Conservation (phyloP, 1,140 invertebrate species). For the Bilobella aurantiaca region DNA sequence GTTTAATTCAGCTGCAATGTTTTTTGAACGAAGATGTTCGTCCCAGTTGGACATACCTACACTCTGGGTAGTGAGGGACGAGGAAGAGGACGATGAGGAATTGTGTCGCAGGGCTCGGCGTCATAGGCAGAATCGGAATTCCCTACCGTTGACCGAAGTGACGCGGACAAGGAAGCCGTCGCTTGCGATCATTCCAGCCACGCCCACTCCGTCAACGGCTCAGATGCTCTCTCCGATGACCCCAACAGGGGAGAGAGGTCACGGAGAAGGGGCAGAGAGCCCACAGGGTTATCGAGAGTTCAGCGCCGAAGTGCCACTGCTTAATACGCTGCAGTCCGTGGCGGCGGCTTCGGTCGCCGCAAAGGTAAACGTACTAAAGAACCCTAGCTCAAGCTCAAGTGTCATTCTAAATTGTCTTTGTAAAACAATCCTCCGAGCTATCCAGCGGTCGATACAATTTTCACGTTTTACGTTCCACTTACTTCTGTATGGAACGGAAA, state of each 20-base stretch:
- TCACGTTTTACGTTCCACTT: too few relatives aligned
- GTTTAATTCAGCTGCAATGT: conserved; percentile 35
- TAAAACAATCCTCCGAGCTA: background rate
- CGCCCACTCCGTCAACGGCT: conserved; percentile 12
- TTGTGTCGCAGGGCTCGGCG: conserved; percentile 1
- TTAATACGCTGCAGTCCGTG: background rate
- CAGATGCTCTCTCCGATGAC: conserved; percentile 6
- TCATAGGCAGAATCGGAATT: background rate
- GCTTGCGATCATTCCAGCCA: conserved; percentile 8
- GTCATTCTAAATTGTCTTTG: background rate
- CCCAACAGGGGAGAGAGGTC: background rate
- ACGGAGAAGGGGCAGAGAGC: background rate
- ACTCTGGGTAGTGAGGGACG: conserved; percentile 20
- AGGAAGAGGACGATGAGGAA: conserved; percentile 17
- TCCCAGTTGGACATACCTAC: conserved; percentile 33
- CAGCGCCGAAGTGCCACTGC: background rate
- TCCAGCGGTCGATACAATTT: too few relatives aligned
- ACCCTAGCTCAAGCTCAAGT: background rate
- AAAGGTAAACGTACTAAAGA: background rate
- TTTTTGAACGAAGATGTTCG: conserved; percentile 30
- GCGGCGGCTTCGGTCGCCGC: background rate
- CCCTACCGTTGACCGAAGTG: background rate
- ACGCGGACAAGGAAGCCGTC: background rate
- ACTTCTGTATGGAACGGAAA: too few relatives aligned
- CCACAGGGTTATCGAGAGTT: background rate